These are phyloP conservation scores for Papilio polyxenes DNA, from an alignment of 1,140 invertebrate genomes.

Conservation along the genomic window DNA sequence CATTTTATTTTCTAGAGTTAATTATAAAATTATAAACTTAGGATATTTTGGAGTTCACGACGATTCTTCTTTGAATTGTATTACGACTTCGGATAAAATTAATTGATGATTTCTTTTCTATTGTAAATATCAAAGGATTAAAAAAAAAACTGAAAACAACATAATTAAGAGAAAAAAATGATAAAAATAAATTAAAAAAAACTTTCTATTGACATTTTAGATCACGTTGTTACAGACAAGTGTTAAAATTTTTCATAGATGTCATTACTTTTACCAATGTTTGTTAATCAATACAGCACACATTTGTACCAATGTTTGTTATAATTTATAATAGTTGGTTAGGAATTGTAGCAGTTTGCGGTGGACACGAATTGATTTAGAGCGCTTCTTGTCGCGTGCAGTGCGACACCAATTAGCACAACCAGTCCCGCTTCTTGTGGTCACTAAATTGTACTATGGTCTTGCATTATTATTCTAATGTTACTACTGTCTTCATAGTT, in stretches of 20 bases:
- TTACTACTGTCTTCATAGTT: background rate
- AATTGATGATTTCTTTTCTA: no score
- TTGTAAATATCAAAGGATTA: no score
- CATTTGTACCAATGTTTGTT: background rate
- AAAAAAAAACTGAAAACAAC: no score
- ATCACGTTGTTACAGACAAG: no score
- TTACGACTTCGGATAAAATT: no score
- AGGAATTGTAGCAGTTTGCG: conserved; percentile 30
- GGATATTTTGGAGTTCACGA: no score
- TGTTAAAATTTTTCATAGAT: no score
- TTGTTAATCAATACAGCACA: background rate
- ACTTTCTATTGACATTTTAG: no score
- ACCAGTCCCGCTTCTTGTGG: conserved; percentile 20
- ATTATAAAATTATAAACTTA: background rate
- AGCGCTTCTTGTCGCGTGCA: conserved; percentile 29
- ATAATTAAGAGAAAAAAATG: no score
- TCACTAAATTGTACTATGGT: background rate
- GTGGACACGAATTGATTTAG: conserved; percentile 35
- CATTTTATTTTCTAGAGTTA: background rate
- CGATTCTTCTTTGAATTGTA: no score
- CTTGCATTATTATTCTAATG: conserved; percentile 32
- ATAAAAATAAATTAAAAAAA: no score
- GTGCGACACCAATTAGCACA: conserved; percentile 28
- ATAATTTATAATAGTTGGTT: conserved; percentile 11
- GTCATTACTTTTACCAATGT: background rate